These are phyloP conservation scores for Labeo catla DNA, from an alignment of 2,113 vertebrate genomes.

Conservation along the genomic window DNA sequence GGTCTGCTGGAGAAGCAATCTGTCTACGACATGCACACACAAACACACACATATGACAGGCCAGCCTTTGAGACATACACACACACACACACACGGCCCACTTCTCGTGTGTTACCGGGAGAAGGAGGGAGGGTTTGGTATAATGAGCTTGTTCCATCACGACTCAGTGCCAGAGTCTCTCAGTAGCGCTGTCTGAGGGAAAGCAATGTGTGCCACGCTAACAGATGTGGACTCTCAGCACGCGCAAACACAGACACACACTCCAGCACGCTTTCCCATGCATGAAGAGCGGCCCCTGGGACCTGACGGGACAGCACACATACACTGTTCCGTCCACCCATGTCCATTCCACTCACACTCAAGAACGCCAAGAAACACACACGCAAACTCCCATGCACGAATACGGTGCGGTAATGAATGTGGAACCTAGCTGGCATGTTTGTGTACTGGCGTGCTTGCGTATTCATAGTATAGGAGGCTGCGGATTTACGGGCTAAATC, in stretches of 20 bases:
- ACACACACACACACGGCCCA: constrained; percentile 29
- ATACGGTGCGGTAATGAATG: constrained; percentile 8
- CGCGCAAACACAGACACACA: constrained; percentile 44
- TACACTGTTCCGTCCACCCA: constrained; percentile 26
- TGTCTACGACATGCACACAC: constrained; percentile 36
- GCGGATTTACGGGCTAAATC: constrained; percentile 13
- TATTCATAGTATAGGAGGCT: background rate
- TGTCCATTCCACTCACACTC: constrained; percentile 45
- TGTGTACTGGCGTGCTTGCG: background rate
- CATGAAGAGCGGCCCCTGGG: constrained; percentile 42
- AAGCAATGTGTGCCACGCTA: constrained; percentile 34
- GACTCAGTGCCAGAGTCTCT: constrained; percentile 39
- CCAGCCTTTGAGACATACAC: constrained; percentile 16
- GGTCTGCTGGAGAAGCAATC: constrained; percentile 60
- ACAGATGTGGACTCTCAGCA: constrained; percentile 56
- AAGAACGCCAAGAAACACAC: constrained; percentile 20
- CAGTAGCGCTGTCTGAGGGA: constrained; percentile 44
- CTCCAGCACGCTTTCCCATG: constrained; percentile 31
- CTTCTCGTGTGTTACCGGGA: constrained; percentile 67
- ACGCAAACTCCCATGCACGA: constrained; percentile 11
- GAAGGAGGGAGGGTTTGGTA: constrained; percentile 55
- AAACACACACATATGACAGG: constrained; percentile 13
- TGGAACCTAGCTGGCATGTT: constrained; percentile 6
- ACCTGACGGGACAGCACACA: constrained; percentile 57
- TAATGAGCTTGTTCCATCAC: constrained; percentile 68